Conservation (phyloP, 2,113 vertebrate genomes). For the Lamprotornis superbus region DNA sequence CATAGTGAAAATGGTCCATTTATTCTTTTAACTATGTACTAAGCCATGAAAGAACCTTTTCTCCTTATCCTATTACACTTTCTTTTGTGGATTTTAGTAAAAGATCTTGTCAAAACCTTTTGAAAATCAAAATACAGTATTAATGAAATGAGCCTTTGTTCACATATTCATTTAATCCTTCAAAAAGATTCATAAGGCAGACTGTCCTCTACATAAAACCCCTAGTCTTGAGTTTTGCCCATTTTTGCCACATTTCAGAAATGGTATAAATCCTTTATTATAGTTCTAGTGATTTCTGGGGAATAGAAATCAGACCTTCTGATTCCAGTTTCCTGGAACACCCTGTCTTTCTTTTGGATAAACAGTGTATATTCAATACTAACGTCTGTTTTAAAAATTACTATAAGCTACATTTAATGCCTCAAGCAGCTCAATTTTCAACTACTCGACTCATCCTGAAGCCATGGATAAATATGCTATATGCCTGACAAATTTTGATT, state of each 20-base stretch:
- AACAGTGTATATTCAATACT: not conserved
- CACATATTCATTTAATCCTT: not conserved
- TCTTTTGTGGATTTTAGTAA: not conserved
- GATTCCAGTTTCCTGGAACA: not conserved
- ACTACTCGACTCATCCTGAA: not conserved
- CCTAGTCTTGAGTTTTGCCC: not conserved
- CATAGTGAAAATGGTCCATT: slow-evolving; percentile 18
- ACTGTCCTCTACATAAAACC: not conserved
- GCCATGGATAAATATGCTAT: not conserved
- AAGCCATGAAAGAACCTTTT: slow-evolving; percentile 11
- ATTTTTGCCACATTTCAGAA: not conserved
- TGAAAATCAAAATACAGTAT: slow-evolving; percentile 8
- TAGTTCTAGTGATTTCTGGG: not conserved
- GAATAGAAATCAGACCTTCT: not conserved
- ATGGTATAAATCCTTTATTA: not conserved
- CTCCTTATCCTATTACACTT: not conserved
- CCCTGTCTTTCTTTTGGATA: not conserved
- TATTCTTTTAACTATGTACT: slow-evolving; percentile 26
- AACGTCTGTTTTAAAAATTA: not conserved
- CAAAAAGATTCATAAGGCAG: not conserved
- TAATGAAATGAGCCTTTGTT: slow-evolving; percentile 26
- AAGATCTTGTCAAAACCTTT: not conserved
- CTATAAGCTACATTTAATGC: not conserved
- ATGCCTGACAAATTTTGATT: not conserved
- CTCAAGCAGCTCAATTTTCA: not conserved